These are phyloP conservation scores for Cynocephalus volans DNA, from an alignment of 2,113 vertebrate species.

Conservation along the genomic window DNA sequence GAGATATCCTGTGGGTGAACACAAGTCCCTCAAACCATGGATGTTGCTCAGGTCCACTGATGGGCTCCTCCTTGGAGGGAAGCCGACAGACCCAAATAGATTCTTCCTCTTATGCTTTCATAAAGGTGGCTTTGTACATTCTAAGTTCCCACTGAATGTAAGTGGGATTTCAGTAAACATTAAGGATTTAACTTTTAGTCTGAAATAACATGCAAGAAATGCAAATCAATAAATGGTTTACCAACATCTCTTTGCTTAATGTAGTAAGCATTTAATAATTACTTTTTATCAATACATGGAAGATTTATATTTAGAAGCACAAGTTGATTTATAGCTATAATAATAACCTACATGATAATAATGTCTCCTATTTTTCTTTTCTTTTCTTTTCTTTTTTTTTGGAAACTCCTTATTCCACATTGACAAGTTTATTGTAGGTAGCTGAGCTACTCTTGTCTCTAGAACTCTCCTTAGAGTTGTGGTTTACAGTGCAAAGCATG, in stretches of 20 bases:
- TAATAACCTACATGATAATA: not conserved
- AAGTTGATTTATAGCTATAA: not conserved
- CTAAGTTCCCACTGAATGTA: not conserved
- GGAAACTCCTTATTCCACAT: not conserved
- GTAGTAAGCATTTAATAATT: not conserved
- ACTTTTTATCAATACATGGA: not conserved
- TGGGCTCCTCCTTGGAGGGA: no score
- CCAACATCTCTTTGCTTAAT: not conserved
- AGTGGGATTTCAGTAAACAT: not conserved
- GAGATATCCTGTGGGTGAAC: rapidly evolving
- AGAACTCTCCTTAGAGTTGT: not conserved
- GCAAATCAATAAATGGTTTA: not conserved
- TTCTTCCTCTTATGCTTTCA: not conserved
- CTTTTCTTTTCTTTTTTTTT: not conserved
- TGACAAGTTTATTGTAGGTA: not conserved
- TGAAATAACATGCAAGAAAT: not conserved
- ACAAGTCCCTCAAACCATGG: rapidly evolving
- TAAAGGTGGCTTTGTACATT: not conserved
- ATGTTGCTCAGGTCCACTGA: rapidly evolving
- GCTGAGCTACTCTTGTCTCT: not conserved
- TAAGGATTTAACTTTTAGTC: not conserved
- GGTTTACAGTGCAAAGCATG: not conserved
- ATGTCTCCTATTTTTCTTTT: not conserved
- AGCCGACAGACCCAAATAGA: not conserved
- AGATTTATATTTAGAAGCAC: not conserved